Percentiles rank a stretch among this genome's conserved stretches.
Conservation (phyloP, 1,140 invertebrate genomes). For the Oedothorax gibbosus region DNA sequence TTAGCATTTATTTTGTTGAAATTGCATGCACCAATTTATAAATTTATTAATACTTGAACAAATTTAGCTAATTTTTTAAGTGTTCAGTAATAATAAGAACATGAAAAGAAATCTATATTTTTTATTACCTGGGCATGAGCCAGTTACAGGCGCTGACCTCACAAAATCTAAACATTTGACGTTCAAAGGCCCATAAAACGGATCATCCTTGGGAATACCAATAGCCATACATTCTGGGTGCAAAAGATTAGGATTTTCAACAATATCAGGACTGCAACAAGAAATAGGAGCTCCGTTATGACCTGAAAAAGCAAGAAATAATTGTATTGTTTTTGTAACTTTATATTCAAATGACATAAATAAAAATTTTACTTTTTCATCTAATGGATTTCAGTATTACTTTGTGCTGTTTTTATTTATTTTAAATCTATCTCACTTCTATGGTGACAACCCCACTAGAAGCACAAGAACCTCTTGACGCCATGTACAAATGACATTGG, state of each 20-base stretch:
- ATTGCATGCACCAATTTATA: too few species aligned
- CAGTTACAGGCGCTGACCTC: constrained; percentile 66
- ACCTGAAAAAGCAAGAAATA: constrained; percentile 21
- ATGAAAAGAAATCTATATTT: background rate
- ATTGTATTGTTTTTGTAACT: background rate
- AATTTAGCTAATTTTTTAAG: too few species aligned
- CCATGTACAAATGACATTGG: too few species aligned
- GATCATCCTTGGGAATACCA: constrained; percentile 75
- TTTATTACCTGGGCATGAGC: constrained; percentile 43
- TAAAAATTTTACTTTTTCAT: too few species aligned
- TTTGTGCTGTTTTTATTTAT: too few species aligned
- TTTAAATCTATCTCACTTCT: too few species aligned
- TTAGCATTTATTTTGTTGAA: too few species aligned
- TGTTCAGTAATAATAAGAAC: background rate
- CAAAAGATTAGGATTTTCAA: constrained; percentile 46
- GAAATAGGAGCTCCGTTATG: constrained; percentile 49
- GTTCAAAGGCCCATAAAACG: constrained; percentile 76
- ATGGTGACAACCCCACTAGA: too few species aligned
- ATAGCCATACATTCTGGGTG: constrained; percentile 89
- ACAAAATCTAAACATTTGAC: constrained; percentile 71
- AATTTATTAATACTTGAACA: too few species aligned
- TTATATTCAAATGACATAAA: too few species aligned
- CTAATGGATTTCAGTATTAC: too few species aligned
- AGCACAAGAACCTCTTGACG: too few species aligned
- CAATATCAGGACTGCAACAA: constrained; percentile 49